Conservation (phyloP, 30 jellyfish, hydroid and myxozoan species). For the Hydractinia echinata region DNA sequence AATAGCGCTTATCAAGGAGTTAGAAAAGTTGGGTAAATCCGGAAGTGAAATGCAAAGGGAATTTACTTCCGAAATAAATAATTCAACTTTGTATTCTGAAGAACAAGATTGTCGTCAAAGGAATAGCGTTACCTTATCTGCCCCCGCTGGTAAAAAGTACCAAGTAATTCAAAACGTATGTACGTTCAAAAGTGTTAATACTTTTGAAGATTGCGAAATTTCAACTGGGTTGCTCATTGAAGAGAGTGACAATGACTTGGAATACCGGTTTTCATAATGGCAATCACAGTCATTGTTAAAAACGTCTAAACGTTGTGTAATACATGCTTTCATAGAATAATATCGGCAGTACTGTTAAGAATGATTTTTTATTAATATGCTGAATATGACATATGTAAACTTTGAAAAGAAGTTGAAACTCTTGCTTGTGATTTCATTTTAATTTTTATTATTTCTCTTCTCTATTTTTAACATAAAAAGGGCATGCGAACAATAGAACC, state of each 20-base stretch:
- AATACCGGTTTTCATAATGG: no score
- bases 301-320: no score
- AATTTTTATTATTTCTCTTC: no score
- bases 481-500: no score
- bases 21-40: background rate
- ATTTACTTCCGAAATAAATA: background rate
- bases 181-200: background rate
- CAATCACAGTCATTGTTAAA: no score
- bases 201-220: background rate
- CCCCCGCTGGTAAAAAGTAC: constrained; percentile 9
- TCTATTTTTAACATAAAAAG: no score
- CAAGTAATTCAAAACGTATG: background rate
- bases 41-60: background rate
- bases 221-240: background rate
- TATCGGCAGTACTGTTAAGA: no score
- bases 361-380: no score
- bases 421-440: no score
- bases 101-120: background rate
- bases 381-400: no score
- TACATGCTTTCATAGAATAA: no score
- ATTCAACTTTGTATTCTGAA: background rate
- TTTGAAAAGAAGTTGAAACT: no score
- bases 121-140: background rate
- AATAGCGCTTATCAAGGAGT: background rate
- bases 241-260: background rate